Evolutionary conservation across 2,113 vertebrate genomes (phyloP).

Genomic region (Tauraco erythrolophus): DNA sequence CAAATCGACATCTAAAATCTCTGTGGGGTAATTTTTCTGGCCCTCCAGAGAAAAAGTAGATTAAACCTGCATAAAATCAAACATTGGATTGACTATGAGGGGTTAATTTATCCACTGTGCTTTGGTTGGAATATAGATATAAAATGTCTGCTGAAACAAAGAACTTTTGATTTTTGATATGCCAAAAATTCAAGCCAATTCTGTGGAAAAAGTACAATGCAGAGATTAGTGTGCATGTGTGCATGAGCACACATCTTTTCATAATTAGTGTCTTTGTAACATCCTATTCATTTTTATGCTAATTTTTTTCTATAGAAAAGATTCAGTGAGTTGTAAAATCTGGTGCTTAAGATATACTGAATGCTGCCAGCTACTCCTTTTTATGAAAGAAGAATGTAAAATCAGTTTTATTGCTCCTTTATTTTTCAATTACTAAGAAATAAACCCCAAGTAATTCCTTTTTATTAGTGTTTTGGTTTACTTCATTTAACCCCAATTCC

Average conservation of each 20-base stretch:
- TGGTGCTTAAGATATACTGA: neutral
- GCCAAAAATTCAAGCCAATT: neutral
- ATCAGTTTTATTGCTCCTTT: neutral
- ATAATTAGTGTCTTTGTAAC: neutral
- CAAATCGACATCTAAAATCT: neutral
- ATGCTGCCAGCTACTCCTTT: neutral
- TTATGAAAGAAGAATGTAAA: neutral
- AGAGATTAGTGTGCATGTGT: neutral
- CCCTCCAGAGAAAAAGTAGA: neutral
- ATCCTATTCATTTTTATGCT: neutral
- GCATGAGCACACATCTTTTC: neutral
- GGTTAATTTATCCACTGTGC: neutral
- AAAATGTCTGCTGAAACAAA: neutral
- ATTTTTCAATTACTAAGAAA: neutral
- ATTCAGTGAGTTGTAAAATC: neutral
- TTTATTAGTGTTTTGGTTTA: neutral
- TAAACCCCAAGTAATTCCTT: neutral
- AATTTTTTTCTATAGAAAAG: neutral
- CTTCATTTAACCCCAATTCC: neutral
- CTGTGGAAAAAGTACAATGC: neutral
- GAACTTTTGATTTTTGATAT: neutral
- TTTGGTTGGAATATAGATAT: neutral
- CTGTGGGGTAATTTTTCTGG: neutral
- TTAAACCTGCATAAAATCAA: neutral
- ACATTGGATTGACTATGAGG: neutral